phyloP scores from a whole-genome alignment of 2,113 vertebrate species.

The Corythornis madagascariensis region DNA sequence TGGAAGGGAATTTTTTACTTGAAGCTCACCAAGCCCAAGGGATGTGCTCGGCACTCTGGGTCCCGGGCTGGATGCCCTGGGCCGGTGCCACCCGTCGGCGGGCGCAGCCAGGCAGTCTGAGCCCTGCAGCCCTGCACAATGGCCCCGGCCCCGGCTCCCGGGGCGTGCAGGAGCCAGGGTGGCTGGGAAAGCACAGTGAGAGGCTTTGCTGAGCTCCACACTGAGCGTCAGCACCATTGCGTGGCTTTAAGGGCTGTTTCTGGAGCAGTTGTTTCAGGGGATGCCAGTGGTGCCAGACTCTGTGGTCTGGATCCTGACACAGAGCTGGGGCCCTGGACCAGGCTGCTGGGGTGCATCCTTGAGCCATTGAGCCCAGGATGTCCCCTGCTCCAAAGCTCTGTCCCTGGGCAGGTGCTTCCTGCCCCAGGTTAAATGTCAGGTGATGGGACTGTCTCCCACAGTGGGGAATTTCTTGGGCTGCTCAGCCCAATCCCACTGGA shows the following conservation, averaged over 20 bases:
- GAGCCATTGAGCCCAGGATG: rapidly evolving
- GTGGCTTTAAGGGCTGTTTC: background rate
- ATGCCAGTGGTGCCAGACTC: background rate
- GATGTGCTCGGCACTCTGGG: rapidly evolving
- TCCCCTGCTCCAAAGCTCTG: background rate
- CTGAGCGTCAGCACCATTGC: rapidly evolving
- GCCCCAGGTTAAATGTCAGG: background rate
- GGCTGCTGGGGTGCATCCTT: background rate
- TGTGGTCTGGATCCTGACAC: rapidly evolving
- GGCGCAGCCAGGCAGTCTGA: background rate
- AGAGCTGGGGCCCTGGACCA: background rate
- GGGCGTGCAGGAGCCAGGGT: background rate
- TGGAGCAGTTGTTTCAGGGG: background rate
- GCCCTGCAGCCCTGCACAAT: background rate
- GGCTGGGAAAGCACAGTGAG: background rate
- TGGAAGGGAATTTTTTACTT: background rate
- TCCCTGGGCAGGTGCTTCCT: background rate
- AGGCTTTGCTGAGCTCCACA: rapidly evolving
- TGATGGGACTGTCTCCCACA: background rate
- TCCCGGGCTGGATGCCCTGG: background rate
- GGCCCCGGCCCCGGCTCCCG: background rate
- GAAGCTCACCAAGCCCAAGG: background rate
- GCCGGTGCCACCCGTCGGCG: background rate
- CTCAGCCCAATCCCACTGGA: background rate
- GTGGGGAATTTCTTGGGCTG: background rate